Percentiles rank a stretch among this genome's conserved stretches.
phyloP scores from a whole-genome alignment of 92 coral and sea anemone genomes.

The Palythoa grandis region DNA sequence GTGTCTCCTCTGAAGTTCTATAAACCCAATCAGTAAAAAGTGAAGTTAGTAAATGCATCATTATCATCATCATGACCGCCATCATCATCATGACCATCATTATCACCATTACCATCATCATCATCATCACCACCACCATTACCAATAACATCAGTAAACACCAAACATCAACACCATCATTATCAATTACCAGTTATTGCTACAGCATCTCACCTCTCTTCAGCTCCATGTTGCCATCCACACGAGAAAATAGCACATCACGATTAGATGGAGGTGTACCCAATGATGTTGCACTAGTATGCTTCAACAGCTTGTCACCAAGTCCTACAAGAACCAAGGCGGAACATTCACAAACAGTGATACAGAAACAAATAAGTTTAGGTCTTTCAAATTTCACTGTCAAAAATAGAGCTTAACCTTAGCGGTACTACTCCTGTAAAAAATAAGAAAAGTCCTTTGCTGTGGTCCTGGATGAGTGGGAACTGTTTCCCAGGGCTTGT shows the following conservation, averaged over 20 bases:
- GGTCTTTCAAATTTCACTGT: neutral
- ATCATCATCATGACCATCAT: no score
- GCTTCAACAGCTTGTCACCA: slow-evolving; percentile 6
- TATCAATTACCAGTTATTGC: neutral
- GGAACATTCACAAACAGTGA: neutral
- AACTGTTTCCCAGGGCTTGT: no score
- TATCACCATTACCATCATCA: no score
- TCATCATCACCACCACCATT: no score
- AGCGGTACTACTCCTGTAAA: neutral
- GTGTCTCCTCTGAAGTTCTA: slow-evolving; percentile 61
- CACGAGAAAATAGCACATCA: neutral
- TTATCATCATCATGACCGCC: no score
- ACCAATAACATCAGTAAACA: no score
- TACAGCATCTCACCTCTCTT: slow-evolving; percentile 2
- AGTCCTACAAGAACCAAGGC: neutral
- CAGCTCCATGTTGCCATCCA: neutral
- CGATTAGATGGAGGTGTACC: neutral
- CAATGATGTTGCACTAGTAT: neutral
- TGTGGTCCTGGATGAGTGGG: neutral
- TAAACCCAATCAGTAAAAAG: neutral
- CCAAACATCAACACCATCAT: no score
- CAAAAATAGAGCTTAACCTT: neutral
- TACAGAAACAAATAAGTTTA: neutral
- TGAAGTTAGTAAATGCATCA: no score
- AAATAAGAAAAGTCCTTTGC: neutral